Evolutionary conservation across 1,140 invertebrate genomes (phyloP).

Genomic region (Zophobas atratus): DNA sequence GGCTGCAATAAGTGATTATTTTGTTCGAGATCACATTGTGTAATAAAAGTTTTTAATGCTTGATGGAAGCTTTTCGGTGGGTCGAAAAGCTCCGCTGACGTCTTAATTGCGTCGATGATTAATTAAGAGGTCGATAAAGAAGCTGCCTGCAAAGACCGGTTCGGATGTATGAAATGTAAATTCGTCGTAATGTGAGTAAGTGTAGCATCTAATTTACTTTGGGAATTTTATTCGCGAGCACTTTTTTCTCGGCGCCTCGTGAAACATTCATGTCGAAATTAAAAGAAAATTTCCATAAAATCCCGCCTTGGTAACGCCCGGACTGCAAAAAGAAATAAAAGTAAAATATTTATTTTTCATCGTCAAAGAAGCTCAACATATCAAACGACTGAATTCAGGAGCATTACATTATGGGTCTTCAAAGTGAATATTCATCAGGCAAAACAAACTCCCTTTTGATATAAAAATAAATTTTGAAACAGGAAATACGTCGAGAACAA

Average conservation of each 20-base stretch:
- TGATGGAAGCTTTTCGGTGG: slow-evolving; percentile 2
- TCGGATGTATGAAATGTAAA: slow-evolving; percentile 29
- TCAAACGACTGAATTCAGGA: slow-evolving; percentile 45
- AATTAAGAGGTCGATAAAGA: slow-evolving; percentile 24
- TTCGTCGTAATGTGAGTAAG: slow-evolving; percentile 14
- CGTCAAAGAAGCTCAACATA: slow-evolving; percentile 47
- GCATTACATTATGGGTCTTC: slow-evolving; percentile 42
- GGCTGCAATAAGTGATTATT: slow-evolving; percentile 49
- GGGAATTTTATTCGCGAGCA: background rate
- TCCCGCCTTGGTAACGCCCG: slow-evolving; percentile 45
- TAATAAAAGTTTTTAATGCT: slow-evolving; percentile 46
- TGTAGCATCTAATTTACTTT: slow-evolving; percentile 35
- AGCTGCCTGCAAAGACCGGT: background rate
- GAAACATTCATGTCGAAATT: slow-evolving; percentile 46
- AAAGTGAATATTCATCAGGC: slow-evolving; percentile 50
- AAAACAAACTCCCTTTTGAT: slow-evolving; percentile 46
- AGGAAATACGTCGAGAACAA: slow-evolving; percentile 14
- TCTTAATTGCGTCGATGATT: slow-evolving; percentile 43
- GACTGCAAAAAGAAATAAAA: slow-evolving; percentile 46
- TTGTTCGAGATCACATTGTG: slow-evolving; percentile 43
- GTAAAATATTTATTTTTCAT: slow-evolving; percentile 49
- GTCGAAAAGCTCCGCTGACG: slow-evolving; percentile 16
- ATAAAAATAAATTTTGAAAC: slow-evolving; percentile 48
- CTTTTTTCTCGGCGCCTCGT: slow-evolving; percentile 21
- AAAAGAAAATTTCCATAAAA: slow-evolving; percentile 48